Conservation (phyloP, 2,113 vertebrate species). For the Enhydra lutris region DNA sequence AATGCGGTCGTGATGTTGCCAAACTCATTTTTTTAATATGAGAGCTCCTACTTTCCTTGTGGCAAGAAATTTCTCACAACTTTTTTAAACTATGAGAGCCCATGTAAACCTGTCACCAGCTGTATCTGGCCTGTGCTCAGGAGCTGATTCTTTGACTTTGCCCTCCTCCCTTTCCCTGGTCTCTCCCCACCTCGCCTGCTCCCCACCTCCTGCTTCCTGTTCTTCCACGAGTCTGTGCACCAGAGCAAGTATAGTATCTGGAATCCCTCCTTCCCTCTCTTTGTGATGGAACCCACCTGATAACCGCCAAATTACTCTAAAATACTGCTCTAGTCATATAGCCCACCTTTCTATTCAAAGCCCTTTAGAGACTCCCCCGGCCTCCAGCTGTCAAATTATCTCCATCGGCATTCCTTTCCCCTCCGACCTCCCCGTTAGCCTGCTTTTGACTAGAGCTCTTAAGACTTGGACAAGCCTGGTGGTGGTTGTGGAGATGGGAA, state of each 20-base stretch:
- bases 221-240: neutral
- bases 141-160: neutral
- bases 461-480: neutral
- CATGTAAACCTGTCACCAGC: neutral
- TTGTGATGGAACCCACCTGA: neutral
- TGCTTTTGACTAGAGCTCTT: neutral
- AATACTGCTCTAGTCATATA: fast-evolving
- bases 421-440: neutral
- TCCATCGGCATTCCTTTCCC: no score
- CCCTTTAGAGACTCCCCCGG: neutral
- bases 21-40: neutral
- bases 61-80: neutral
- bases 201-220: neutral
- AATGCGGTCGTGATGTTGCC: neutral
- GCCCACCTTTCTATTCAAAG: neutral
- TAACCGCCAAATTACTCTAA: neutral
- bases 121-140: neutral
- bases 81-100: neutral
- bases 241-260: neutral
- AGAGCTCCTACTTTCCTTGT: neutral
- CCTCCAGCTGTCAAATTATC: neutral
- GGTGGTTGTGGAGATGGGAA: neutral
- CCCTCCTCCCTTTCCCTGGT: fast-evolving
- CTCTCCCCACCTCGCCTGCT: neutral
- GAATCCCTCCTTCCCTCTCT: neutral